These are phyloP conservation scores for Bothrops jararaca DNA, from an alignment of 2,113 vertebrate species.

Conservation along the genomic window DNA sequence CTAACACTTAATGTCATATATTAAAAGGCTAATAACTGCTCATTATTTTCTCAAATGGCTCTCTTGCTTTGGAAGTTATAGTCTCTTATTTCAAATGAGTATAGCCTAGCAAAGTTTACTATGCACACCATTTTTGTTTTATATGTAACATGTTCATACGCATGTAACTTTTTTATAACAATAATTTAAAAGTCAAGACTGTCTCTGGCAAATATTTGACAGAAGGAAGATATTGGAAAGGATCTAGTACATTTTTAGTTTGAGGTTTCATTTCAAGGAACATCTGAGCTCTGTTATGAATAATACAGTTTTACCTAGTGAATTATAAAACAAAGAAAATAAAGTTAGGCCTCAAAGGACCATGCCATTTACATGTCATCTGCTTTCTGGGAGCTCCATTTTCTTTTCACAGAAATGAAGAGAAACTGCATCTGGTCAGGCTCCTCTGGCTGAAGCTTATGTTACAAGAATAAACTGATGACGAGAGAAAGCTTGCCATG, in stretches of 20 bases:
- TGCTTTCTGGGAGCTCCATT: background rate
- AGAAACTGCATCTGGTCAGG: background rate
- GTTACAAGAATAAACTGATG: background rate
- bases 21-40: background rate
- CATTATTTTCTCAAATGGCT: slow-evolving; percentile 1
- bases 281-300: background rate
- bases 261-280: background rate
- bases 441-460: background rate
- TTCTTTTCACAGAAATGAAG: background rate
- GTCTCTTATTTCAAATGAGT: background rate
- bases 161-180: background rate
- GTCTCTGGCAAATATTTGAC: background rate
- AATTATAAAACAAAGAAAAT: background rate
- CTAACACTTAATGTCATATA: background rate
- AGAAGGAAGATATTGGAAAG: background rate
- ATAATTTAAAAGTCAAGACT: background rate
- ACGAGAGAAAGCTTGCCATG: background rate
- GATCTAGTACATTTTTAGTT: background rate
- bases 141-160: background rate
- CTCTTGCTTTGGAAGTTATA: background rate
- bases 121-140: background rate
- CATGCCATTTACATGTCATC: background rate
- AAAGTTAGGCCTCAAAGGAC: background rate
- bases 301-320: background rate
- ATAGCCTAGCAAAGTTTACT: background rate